Evolutionary conservation across 2,797 vertebrate species (phyloP), one percentile per base, ranked within the genome.

Genomic region (Apogon talboti): DNA sequence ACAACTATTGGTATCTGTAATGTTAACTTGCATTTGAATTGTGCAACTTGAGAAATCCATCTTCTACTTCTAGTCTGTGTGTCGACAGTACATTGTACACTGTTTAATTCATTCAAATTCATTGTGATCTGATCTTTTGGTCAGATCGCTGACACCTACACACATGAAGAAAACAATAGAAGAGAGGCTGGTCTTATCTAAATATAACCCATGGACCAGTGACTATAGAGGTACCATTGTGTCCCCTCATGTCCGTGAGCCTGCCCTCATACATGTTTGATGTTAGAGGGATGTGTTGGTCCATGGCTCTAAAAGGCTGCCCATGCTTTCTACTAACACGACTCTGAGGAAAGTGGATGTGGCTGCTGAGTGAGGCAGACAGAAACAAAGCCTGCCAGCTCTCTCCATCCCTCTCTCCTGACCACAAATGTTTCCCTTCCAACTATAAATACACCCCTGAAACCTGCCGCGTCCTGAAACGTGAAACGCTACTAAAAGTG

Each of bases 381-480:
- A 62, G 74, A 77, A 70, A 82, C 76, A 82, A 85, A 83, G 64
- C 66, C 61, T 21, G 37, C 7, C 0, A 40, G 21, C 49, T 68
- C 63, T 70, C 74, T 64, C 74, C 65, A 78, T 86, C 60, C 66
- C 62, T 66, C 76, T 76, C 53, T 58, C 49, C 68, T 1, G 52
- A 85, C 90, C 86, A 86, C 90, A 90, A 84, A 79, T 80, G 83
- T 85, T 90, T 88, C 87, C 88, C 82, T 80, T 67, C 75, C 35
- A 49, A 74, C 89, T 91, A 89, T 90, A 91, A 90, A 91, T 91
- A 91, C 51, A 15, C 70, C 58, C 41, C 61, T 51, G 71, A 84
- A 86, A 71, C 73, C 74, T 30, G 67, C 83, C 59, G 47, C 10
- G 57, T 84, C 83, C 87, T 89, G 90, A 83, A 91, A 91, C 66